phyloP scores from a whole-genome alignment of 2,113 vertebrate genomes.

The Rostratula benghalensis region DNA sequence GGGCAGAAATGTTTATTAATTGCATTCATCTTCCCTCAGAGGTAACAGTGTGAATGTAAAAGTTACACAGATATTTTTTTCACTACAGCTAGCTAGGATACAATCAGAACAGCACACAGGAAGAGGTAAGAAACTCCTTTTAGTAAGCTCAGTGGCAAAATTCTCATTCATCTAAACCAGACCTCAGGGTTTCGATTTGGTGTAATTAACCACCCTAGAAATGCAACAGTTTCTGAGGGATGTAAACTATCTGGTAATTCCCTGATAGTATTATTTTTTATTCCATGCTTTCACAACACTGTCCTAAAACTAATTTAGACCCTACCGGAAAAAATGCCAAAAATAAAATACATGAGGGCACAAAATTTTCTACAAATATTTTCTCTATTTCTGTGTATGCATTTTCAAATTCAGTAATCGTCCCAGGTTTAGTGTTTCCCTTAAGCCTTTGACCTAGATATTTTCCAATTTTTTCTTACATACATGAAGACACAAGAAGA shows the following conservation, averaged over 20 bases:
- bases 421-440: not conserved
- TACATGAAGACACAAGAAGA: not conserved
- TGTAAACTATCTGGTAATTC: not conserved
- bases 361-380: not conserved
- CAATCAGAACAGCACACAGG: not conserved
- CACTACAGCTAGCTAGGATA: not conserved
- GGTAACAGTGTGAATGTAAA: not conserved
- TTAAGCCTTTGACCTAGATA: not conserved
- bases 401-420: not conserved
- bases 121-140: not conserved
- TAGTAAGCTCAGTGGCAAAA: not conserved
- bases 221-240: not conserved
- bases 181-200: not conserved
- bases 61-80: not conserved
- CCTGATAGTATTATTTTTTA: not conserved
- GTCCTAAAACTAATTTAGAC: not conserved
- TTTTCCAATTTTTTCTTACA: not conserved
- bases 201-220: not conserved
- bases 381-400: not conserved
- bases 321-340: not conserved
- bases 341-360: accelerated
- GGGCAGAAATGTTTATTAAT: not conserved
- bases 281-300: not conserved
- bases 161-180: not conserved
- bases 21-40: not conserved